Base-by-base conservation (phyloP, 2,888 invertebrate genomes). In the Amphimallon solstitiale region DNA sequence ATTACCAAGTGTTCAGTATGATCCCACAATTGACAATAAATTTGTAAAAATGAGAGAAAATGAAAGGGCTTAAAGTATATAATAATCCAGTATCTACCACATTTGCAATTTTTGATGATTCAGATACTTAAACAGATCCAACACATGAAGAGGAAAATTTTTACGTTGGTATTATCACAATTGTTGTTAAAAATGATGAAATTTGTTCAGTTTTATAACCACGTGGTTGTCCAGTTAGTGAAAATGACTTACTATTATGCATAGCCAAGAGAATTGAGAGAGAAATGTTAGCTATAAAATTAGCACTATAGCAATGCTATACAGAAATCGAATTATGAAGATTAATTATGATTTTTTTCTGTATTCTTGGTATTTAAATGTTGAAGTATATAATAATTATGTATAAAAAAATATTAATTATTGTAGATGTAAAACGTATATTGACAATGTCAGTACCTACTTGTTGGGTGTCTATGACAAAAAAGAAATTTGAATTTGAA, bases 131-230 rank as follows among this genome's bases (percentile, higher is more conserved):
- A 71, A 87, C 87, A n/a, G 94, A 95, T 81, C 94, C 94, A 29
- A 90, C 92, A 37, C 83, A 86, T n/a, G 92, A 93, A 81, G 95
- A 95, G 83, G 94, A 94, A 84, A 86, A 86, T 72, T 85, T 92
- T 72, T 88, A 90, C 74, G 86, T 88, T 61, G 89, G 90, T n/a
- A 86, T 86, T 71, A 78, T 92, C 59, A 90, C 90, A 63, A 83
- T 93, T 45, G 90, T 90, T 48, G 86, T 88, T 70, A 89, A 89
- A 71, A 85, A 88, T 68, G 83, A 86, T 49, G 75, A 81, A 68
- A 78, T 90, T 10, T 90, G 89, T 80, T 88, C 87, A 60, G 83
- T 90, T 21, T 87, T 92, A 74, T 93, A 93, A 81, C 90, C 92
- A 77, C 93, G 93, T 79, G 92, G 92, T 9, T 85, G 85, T 70